Base-by-base conservation (phyloP, 2,888 invertebrate genomes). In the Cephus pulcher region DNA sequence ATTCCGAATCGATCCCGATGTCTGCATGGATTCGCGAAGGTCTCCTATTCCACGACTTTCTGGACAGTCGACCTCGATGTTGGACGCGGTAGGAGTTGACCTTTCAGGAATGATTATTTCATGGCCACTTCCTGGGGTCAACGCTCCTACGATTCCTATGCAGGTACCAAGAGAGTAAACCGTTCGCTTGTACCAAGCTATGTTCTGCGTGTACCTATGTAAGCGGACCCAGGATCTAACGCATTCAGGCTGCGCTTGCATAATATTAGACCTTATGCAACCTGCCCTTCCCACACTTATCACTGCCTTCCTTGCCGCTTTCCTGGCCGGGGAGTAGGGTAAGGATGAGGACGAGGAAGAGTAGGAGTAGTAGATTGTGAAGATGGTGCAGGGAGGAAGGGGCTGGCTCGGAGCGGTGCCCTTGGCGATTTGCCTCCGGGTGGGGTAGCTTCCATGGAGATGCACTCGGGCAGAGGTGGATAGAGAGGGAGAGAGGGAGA, bases 261-360 rank as follows among this genome's bases (percentile, higher is more conserved):
- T 90, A 90, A 90, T 89, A 91, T 90, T 88, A 90, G 87, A 87
- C 86, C 88, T 89, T 90, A 88, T 90, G 90, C 88, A 90, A 90
- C 88, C 86, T 89, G 90, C 91, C 91, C 90, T 91, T 91, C 91
- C 91, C 91, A 91, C 91, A 91, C 91, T 91, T 91, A 91, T 91
- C 90, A 90, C 89, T 88, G 89, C 87, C 87, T 78, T 84, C 83
- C 79, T 35, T 35, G 70, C 70, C 70, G 70, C 56, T 56, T 56
- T 23, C 56, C 56, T 56, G 56, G 9, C 56, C 23, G 23, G 56
- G 56, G 56, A 56, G 56, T 23, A 56, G n/a, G 56, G 23, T 56
- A 23, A 56, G 71, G 32, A 34, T 71, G 78, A 76, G 74, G 79
- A 74, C 70, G 76, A 79, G 74, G 80, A 71, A 34, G 82, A 78